Evolutionary conservation across 2,888 invertebrate species (phyloP).

Genomic region (Hypolimnas misippus): DNA sequence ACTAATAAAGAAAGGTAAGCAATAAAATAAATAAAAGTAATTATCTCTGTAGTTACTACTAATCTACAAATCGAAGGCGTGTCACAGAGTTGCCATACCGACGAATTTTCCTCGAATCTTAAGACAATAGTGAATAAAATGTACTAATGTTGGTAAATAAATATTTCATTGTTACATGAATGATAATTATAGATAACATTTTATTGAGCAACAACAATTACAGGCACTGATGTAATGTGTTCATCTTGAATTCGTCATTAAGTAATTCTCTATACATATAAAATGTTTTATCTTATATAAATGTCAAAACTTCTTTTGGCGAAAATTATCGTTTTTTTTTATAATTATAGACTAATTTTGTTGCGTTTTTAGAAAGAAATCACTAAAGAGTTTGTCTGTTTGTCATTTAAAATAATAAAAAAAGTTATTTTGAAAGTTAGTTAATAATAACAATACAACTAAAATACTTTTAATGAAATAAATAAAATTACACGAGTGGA

Average conservation of each 20-base stretch:
- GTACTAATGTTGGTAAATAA: too few relatives aligned
- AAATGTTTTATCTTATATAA: background rate
- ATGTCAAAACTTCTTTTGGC: too few relatives aligned
- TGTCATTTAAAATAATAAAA: too few relatives aligned
- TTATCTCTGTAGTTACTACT: conserved; percentile 30
- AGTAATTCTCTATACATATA: background rate
- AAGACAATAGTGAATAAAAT: background rate
- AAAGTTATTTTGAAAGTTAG: too few relatives aligned
- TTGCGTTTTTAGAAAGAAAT: too few relatives aligned
- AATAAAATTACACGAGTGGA: background rate
- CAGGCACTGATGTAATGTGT: background rate
- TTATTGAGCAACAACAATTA: background rate
- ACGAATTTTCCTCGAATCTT: too few relatives aligned
- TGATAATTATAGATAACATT: background rate
- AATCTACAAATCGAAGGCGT: conserved; percentile 43
- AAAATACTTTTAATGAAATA: too few relatives aligned
- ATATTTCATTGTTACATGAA: too few relatives aligned
- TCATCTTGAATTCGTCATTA: background rate
- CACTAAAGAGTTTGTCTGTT: too few relatives aligned
- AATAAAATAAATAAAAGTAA: conserved; percentile 34
- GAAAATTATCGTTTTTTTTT: too few relatives aligned
- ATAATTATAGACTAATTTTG: too few relatives aligned
- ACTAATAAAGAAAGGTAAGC: conserved; percentile 22
- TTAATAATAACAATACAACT: too few relatives aligned
- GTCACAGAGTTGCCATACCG: conserved; percentile 8